Evolutionary conservation across 1,140 invertebrate genomes (phyloP).

Genomic region (Cherax quadricarinatus): DNA sequence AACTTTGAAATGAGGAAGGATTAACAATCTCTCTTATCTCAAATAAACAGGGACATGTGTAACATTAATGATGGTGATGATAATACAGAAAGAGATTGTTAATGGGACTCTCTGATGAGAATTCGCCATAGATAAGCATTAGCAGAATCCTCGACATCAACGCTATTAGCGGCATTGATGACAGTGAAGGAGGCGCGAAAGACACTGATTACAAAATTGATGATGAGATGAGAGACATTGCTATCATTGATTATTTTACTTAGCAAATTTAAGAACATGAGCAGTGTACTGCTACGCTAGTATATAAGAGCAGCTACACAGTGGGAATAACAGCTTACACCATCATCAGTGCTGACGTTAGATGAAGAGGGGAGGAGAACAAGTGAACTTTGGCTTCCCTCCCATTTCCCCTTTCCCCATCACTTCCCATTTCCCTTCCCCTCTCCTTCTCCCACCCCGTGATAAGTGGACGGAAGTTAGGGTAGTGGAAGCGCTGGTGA

Average conservation of each 20-base stretch:
- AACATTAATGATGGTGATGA: background rate
- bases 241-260: too few relatives aligned
- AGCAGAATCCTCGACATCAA: background rate
- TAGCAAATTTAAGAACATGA: too few relatives aligned
- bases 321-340: too few relatives aligned
- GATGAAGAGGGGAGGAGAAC: too few relatives aligned
- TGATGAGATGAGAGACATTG: background rate
- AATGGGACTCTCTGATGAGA: too few relatives aligned
- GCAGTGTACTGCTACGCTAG: too few relatives aligned
- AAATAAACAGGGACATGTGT: background rate
- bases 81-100: too few relatives aligned
- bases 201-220: background rate
- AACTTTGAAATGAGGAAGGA: too few relatives aligned
- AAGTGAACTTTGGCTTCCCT: too few relatives aligned
- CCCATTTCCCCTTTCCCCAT: background rate
- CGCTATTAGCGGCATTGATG: background rate
- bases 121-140: background rate
- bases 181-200: background rate
- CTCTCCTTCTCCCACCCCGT: background rate
- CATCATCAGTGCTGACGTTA: too few relatives aligned
- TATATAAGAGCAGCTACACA: too few relatives aligned
- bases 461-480: slow-evolving; percentile 33
- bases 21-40: too few relatives aligned
- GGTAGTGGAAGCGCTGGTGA: slow-evolving; percentile 14
- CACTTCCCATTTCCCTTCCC: background rate